Evolutionary conservation across 1,140 invertebrate genomes (phyloP), one percentile per base, ranked within the genome.

Genomic region (Heliconius hewitsoni): DNA sequence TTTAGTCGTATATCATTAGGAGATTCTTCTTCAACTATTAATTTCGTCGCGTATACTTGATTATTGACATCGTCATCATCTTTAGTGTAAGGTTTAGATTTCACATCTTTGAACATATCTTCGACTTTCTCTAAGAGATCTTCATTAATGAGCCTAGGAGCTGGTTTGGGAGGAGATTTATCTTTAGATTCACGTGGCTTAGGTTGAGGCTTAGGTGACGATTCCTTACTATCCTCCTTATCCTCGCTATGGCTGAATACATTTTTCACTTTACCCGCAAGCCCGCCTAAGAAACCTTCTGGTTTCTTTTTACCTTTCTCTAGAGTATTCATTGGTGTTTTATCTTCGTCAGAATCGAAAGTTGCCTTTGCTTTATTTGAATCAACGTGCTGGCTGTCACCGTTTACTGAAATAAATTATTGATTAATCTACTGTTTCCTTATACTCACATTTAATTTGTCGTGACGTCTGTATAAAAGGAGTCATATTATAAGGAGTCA

Each of bases 261-360:
- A 73, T 91, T 90, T 80, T 92, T 93, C 2, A 94, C 92, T 84
- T 93, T 94, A 52, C 88, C 93, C 19, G 93, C 89, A 46, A 94
- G 85, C 23, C 93, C 93, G 18, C 93, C 91, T 39, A 94, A 81
- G 87, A 94, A 93, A 55, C 89, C 90, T 76, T 93, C 91, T 3
- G 87, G 78, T 80, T 93, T 93, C 83, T 94, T 92, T 76, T 92
- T 92, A 75, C 91, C 91, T 81, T 94, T 94, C 57, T 94, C 93
- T 23, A 94, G 83, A 18, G 93, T 94, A 73, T 93, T 93, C 85
- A 91, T 91, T 6, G 93, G 93, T 9, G 93, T 94, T 80, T 93
- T 94, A 71, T 95, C 94, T 88, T 95, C 94, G 77, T 95, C 94
- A 0, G 94, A 95, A 82, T 95, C 94, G 77, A 95, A 95, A 8